A percentile compares a stretch with the other conserved stretches of the same genome.
Conservation (phyloP, 2,888 invertebrate genomes). For the Nephrotoma flavescens region DNA sequence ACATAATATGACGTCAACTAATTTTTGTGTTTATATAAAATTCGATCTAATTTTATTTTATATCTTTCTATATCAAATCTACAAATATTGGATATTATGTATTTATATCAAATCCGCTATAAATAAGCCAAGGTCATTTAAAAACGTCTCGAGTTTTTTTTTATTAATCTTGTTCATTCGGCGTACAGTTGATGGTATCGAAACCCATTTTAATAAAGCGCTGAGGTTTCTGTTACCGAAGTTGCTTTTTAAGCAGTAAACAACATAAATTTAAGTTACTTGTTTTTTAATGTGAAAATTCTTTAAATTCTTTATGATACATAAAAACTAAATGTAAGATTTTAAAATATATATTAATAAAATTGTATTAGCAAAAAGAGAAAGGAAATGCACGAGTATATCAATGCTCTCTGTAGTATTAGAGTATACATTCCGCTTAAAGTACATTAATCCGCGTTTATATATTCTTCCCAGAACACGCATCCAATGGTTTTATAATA, state of each 20-base stretch:
- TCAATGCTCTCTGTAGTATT: not conserved
- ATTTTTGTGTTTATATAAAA: not conserved
- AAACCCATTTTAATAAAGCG: not conserved
- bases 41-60: not conserved
- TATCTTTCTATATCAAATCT: not conserved
- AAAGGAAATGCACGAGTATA: not conserved
- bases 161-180: not conserved
- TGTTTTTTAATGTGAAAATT: too few species aligned
- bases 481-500: too few species aligned
- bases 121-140: not conserved
- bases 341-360: not conserved
- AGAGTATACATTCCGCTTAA: not conserved
- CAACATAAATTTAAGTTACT: not conserved
- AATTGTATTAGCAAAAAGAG: not conserved
- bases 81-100: not conserved
- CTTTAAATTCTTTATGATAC: too few species aligned
- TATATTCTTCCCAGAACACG: too few species aligned
- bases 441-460: not conserved
- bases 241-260: too few species aligned
- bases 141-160: not conserved
- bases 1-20: not conserved
- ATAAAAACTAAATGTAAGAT: too few species aligned
- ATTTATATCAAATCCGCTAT: not conserved
- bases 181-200: not conserved
- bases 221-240: not conserved